phyloP scores from a whole-genome alignment of 1,140 invertebrate species.

The Aculops lycopersici region DNA sequence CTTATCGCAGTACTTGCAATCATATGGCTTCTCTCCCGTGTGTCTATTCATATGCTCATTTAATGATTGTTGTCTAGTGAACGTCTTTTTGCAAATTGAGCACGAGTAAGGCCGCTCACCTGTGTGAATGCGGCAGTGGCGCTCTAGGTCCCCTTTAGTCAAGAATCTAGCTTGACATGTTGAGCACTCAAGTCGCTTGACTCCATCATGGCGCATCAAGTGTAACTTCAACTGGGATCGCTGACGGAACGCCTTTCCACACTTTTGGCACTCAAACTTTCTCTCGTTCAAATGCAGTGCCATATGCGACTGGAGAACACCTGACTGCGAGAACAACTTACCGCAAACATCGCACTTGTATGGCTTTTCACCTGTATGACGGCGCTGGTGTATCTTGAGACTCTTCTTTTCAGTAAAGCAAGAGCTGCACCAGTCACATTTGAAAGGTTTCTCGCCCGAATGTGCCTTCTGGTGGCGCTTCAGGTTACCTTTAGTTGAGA shows the following conservation, averaged over 20 bases:
- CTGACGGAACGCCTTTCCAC: constrained; percentile 19
- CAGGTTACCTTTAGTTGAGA: constrained; percentile 10
- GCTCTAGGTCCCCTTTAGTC: constrained; percentile 14
- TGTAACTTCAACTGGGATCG: constrained; percentile 17
- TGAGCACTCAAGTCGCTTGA: constrained; percentile 14
- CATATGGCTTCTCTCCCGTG: constrained; percentile 29
- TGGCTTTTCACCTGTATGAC: constrained; percentile 18
- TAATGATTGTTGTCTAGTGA: constrained; percentile 28
- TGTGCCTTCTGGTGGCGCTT: constrained; percentile 4
- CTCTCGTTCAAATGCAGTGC: constrained; percentile 16
- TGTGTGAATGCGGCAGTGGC: constrained; percentile 29
- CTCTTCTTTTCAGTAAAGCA: constrained; percentile 17
- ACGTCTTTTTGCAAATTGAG: constrained; percentile 25
- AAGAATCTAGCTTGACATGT: constrained; percentile 16
- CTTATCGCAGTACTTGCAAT: constrained; percentile 24
- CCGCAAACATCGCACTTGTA: constrained; percentile 17
- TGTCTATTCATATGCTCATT: constrained; percentile 29
- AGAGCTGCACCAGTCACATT: constrained; percentile 12
- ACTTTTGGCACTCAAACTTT: constrained; percentile 17
- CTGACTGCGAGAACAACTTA: constrained; percentile 16
- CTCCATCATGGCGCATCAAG: constrained; percentile 15
- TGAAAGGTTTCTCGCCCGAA: constrained; percentile 13
- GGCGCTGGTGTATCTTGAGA: constrained; percentile 16
- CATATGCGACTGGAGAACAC: constrained; percentile 18
- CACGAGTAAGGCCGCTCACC: constrained; percentile 32